Conservation (phyloP, 2,113 vertebrate species). For the cattle (Bos taurus) region DNA sequence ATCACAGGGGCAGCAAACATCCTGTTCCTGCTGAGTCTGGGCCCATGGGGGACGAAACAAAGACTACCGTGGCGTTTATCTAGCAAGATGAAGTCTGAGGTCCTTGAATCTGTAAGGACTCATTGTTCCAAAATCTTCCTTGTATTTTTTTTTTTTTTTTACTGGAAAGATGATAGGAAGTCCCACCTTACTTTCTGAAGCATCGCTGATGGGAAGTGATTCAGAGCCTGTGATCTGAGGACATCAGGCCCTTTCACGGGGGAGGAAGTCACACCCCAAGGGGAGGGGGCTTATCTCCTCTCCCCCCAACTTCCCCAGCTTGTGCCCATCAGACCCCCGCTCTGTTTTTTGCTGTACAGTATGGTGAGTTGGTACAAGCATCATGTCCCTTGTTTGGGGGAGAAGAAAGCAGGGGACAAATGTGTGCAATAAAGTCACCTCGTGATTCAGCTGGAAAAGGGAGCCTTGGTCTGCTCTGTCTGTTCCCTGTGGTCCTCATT, state of each 20-base stretch:
- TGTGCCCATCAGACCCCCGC: neutral
- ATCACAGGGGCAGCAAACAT: neutral
- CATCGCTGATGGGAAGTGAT: neutral
- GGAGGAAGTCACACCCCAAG: neutral
- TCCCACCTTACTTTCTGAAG: neutral
- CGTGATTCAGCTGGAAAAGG: neutral
- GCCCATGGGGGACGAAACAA: accelerated
- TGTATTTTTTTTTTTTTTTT: neutral
- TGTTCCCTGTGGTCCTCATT: accelerated
- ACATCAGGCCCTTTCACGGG: neutral
- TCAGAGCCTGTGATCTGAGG: neutral
- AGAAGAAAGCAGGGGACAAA: neutral
- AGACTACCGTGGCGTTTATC: neutral
- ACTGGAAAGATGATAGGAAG: neutral
- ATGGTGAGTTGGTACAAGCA: neutral
- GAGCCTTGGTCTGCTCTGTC: neutral
- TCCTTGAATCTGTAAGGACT: neutral
- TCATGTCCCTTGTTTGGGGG: neutral
- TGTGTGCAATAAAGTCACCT: neutral
- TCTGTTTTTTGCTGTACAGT: neutral
- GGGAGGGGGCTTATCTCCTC: neutral
- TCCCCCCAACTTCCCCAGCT: neutral
- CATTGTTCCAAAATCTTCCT: neutral
- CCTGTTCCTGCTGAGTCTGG: neutral
- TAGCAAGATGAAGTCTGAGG: neutral